phyloP scores from a whole-genome alignment of 1,140 invertebrate species.

The Uloborus diversus region DNA sequence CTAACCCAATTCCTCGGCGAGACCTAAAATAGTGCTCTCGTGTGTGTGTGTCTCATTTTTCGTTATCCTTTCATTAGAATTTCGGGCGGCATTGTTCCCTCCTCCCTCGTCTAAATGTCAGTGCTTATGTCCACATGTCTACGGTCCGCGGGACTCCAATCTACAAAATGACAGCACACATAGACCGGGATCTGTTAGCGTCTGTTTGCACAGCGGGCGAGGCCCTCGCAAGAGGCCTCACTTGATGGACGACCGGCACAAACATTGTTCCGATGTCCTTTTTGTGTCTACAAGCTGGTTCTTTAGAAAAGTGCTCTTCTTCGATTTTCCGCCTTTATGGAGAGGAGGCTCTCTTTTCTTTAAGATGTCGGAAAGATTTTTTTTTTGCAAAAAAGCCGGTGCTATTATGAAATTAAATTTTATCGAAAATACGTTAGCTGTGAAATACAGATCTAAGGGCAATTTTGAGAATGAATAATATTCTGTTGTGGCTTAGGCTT shows the following conservation, averaged over 20 bases:
- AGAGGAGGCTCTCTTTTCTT: background rate
- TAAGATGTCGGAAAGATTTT: background rate
- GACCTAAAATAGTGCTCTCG: background rate
- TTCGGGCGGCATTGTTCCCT: background rate
- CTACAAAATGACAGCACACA: constrained; percentile 45
- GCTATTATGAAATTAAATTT: too few relatives aligned
- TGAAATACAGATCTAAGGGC: too few relatives aligned
- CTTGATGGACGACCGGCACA: constrained; percentile 33
- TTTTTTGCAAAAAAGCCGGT: too few relatives aligned
- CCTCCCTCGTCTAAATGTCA: constrained; percentile 35
- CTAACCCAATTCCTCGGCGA: too few relatives aligned
- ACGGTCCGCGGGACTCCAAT: constrained; percentile 27
- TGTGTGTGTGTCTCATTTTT: background rate
- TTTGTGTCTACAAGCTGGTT: constrained; percentile 4
- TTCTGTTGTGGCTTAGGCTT: too few relatives aligned
- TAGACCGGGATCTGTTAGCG: constrained; percentile 26
- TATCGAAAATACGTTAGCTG: too few relatives aligned
- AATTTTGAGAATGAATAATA: too few relatives aligned
- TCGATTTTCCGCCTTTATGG: constrained; percentile 13
- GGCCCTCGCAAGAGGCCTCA: constrained; percentile 17
- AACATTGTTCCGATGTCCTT: constrained; percentile 36
- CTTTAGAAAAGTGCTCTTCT: constrained; percentile 4
- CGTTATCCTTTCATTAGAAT: background rate
- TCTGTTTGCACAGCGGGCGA: constrained; percentile 27
- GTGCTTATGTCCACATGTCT: constrained; percentile 29